Evolutionary conservation across 1,140 invertebrate species (phyloP).

Genomic region (Capitella teleta): DNA sequence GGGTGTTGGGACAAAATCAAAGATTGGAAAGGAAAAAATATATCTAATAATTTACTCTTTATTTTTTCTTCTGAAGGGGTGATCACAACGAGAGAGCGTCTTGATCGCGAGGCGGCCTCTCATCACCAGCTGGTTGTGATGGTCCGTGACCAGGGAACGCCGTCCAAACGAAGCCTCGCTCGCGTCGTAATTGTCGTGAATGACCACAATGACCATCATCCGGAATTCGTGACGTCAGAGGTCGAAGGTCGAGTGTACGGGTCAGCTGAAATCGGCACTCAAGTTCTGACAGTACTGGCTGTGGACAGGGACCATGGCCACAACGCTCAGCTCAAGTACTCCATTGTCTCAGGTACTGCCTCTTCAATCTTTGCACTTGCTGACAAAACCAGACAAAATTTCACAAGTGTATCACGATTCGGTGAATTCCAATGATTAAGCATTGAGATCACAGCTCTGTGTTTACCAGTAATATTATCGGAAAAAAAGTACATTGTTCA

Average conservation of each 20-base stretch:
- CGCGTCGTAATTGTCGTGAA: slow-evolving; percentile 67
- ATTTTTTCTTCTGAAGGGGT: slow-evolving; percentile 32
- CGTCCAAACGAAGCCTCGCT: slow-evolving; percentile 71
- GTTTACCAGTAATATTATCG: too few species aligned
- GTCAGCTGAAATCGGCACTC: slow-evolving; percentile 35
- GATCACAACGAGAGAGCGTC: slow-evolving; percentile 54
- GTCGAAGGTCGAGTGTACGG: slow-evolving; percentile 33
- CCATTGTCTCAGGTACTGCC: slow-evolving; percentile 59
- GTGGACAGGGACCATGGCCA: slow-evolving; percentile 69
- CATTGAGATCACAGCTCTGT: too few species aligned
- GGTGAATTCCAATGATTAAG: too few species aligned
- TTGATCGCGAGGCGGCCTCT: slow-evolving; percentile 69
- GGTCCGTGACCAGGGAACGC: slow-evolving; percentile 78
- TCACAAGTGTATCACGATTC: too few species aligned
- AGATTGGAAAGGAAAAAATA: background rate
- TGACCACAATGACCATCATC: slow-evolving; percentile 81
- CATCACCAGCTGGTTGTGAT: slow-evolving; percentile 78
- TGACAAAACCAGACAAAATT: too few species aligned
- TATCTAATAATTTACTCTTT: background rate
- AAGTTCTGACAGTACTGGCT: slow-evolving; percentile 55
- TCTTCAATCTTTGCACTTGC: too few species aligned
- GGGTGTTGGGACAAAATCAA: too few species aligned
- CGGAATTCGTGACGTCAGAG: slow-evolving; percentile 59
- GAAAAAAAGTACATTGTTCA: too few species aligned
- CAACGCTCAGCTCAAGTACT: slow-evolving; percentile 67